A percentile compares a stretch with the other conserved stretches of the same genome.
Evolutionary conservation across 2,113 vertebrate species (phyloP).

Genomic region (Dromas ardeola): DNA sequence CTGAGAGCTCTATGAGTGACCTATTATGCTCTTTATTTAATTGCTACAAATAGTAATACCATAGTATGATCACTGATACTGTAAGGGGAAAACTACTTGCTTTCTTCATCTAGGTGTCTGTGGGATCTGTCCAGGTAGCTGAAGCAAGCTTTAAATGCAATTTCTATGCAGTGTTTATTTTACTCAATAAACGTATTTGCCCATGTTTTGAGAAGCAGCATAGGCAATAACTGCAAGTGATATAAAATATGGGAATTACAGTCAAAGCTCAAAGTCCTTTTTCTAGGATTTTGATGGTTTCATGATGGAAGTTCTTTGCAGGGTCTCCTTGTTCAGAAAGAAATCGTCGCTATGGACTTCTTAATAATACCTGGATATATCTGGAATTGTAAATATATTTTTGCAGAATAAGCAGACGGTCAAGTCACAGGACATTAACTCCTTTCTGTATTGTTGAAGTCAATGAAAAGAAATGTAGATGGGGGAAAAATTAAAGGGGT

Average conservation of each 20-base stretch:
- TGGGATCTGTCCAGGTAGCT: not conserved
- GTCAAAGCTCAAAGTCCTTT: not conserved
- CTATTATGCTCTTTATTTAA: not conserved
- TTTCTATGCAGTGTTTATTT: not conserved
- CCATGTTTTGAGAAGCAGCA: not conserved
- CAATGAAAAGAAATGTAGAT: not conserved
- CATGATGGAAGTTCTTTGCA: not conserved
- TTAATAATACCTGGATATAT: not conserved
- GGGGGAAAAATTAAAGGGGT: not conserved
- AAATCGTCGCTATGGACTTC: not conserved
- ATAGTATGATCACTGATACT: rapidly evolving
- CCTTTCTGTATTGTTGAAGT: not conserved
- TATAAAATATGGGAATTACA: not conserved
- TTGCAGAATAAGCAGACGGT: not conserved
- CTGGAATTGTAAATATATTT: not conserved
- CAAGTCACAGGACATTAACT: not conserved
- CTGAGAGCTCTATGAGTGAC: not conserved
- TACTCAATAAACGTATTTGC: not conserved
- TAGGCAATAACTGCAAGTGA: not conserved
- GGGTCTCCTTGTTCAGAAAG: not conserved
- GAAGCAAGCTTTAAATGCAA: not conserved
- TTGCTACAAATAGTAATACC: not conserved
- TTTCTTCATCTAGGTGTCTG: not conserved
- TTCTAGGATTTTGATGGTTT: not conserved
- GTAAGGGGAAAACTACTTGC: not conserved